A percentile compares a stretch with the other conserved stretches of the same genome.
phyloP scores from a whole-genome alignment of 2,113 vertebrate genomes.

The Lathamus discolor region DNA sequence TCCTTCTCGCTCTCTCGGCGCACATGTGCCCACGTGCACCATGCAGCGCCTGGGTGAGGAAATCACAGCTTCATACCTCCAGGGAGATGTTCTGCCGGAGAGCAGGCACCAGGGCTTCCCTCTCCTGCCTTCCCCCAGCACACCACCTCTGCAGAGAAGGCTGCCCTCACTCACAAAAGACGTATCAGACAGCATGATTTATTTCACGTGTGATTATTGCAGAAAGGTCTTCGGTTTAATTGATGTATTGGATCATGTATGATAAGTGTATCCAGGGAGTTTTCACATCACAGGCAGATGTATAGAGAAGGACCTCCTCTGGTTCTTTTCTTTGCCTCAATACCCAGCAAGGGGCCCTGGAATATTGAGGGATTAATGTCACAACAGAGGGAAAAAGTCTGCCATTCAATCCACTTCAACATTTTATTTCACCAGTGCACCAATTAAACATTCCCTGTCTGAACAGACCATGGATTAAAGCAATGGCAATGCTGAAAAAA shows the following conservation, averaged over 20 bases:
- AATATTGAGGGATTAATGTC: conserved; percentile 64
- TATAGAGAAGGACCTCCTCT: conserved; percentile 55
- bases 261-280: conserved; percentile 44
- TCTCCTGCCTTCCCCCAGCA: neutral
- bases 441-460: conserved; percentile 70
- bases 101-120: neutral
- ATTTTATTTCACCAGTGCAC: conserved; percentile 65
- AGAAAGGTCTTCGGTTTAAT: conserved; percentile 27
- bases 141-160: neutral
- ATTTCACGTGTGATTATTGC: neutral
- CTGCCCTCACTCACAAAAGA: neutral
- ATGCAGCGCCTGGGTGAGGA: neutral
- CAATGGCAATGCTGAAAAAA: conserved; percentile 25
- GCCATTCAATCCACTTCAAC: conserved; percentile 54
- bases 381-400: conserved; percentile 65
- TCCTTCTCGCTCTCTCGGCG: rapidly evolving
- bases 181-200: neutral
- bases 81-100: neutral
- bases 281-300: conserved; percentile 62
- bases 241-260: conserved; percentile 44
- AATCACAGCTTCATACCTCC: rapidly evolving
- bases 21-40: rapidly evolving
- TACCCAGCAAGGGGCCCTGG: conserved; percentile 13
- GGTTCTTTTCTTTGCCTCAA: conserved; percentile 67
- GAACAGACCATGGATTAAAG: conserved; percentile 45